Percentiles rank a stretch among this genome's conserved stretches.
Evolutionary conservation across 2,797 vertebrate genomes (phyloP).

Genomic region (Anomalospiza imberbis): DNA sequence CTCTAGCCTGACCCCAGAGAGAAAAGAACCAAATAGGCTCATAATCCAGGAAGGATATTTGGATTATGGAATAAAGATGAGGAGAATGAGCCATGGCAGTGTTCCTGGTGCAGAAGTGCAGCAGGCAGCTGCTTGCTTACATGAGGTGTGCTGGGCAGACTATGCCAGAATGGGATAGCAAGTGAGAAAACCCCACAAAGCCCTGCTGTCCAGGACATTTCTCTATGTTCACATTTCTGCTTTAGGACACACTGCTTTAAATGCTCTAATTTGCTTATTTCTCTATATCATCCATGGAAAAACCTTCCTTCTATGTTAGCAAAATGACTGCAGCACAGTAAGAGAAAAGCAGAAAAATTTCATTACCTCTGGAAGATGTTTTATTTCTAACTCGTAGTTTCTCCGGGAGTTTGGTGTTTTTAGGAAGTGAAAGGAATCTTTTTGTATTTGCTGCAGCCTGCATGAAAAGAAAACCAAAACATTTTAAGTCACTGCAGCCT

Average conservation of each 20-base stretch:
- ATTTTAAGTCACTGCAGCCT: neutral
- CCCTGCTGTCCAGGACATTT: neutral
- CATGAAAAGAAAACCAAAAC: neutral
- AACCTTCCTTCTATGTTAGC: neutral
- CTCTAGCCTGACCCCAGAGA: neutral
- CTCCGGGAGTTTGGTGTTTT: slow-evolving; percentile 85
- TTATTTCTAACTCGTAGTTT: slow-evolving; percentile 75
- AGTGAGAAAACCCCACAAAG: neutral
- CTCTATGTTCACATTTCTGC: neutral
- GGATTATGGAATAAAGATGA: neutral
- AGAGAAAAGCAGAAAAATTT: neutral
- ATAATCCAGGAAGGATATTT: neutral
- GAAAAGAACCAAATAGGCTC: neutral
- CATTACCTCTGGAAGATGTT: slow-evolving; percentile 74
- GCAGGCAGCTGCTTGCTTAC: neutral
- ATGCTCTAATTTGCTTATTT: neutral
- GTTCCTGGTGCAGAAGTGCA: neutral
- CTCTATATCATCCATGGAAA: neutral
- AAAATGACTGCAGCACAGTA: neutral
- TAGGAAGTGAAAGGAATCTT: slow-evolving; percentile 88
- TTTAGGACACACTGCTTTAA: neutral
- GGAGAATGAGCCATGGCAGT: neutral
- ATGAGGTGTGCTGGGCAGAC: neutral
- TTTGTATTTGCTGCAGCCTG: slow-evolving; percentile 81
- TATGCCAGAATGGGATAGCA: neutral